Conservation (phyloP, 2,888 invertebrate species). For the Drosophila kokeensis region DNA sequence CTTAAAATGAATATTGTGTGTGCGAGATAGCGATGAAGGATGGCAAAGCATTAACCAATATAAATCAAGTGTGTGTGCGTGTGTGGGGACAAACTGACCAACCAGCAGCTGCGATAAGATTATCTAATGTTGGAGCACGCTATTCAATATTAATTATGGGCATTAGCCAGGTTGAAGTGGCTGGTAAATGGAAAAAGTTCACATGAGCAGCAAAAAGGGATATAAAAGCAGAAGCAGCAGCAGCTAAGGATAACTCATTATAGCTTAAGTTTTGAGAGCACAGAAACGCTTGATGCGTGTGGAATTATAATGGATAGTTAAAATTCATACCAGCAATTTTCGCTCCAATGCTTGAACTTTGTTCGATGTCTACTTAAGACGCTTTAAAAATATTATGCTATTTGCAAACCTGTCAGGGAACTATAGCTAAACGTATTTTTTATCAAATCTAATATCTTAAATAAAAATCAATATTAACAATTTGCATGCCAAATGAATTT, state of each 20-base stretch:
- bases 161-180: slow-evolving; percentile 23
- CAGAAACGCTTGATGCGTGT: background rate
- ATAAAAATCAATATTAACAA: slow-evolving; percentile 1
- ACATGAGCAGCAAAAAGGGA: background rate
- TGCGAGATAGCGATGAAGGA: slow-evolving; percentile 59
- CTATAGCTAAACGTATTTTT: background rate
- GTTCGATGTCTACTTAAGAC: background rate
- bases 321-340: too few relatives aligned
- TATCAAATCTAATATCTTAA: background rate
- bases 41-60: slow-evolving; percentile 56
- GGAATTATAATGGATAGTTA: too few relatives aligned
- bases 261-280: background rate
- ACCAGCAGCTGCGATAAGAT: slow-evolving; percentile 65
- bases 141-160: slow-evolving; percentile 49
- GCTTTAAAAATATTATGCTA: background rate
- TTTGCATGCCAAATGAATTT: background rate
- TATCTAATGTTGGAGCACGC: slow-evolving; percentile 43
- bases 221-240: background rate
- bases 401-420: background rate
- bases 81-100: slow-evolving; percentile 58
- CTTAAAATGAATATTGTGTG: slow-evolving; percentile 38
- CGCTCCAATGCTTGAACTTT: background rate
- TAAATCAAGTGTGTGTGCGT: slow-evolving; percentile 36
- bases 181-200: slow-evolving; percentile 14
- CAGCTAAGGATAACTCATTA: background rate